Percentiles rank a stretch among this genome's conserved stretches.
These are phyloP conservation scores for Chrysoperla carnea DNA, from an alignment of 1,140 invertebrate species.

Conservation along the genomic window DNA sequence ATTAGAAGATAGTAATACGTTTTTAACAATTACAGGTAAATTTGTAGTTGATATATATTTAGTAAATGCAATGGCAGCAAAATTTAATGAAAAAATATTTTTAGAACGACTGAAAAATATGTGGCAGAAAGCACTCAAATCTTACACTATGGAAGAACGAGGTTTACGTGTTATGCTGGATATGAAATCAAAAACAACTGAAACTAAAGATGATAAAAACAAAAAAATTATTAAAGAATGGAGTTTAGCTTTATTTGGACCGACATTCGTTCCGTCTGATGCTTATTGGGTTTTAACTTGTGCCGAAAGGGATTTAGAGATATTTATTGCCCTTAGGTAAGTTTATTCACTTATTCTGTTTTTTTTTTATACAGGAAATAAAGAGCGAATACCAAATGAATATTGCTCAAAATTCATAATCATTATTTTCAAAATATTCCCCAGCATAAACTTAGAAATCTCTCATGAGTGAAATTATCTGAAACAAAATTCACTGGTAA, in stretches of 20 bases:
- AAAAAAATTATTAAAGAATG: conserved; percentile 11
- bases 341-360: neutral
- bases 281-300: conserved; percentile 16
- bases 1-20: conserved; percentile 18
- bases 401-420: no score
- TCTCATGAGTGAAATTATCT: no score
- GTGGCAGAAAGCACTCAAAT: conserved; percentile 16
- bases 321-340: conserved; percentile 17
- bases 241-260: conserved; percentile 16
- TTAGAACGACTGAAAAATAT: conserved; percentile 11
- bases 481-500: no score
- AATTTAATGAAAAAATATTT: no score
- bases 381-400: no score
- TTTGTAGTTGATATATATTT: no score
- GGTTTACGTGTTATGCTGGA: conserved; percentile 16
- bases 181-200: conserved; percentile 12
- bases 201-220: conserved; percentile 11
- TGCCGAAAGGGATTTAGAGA: conserved; percentile 17
- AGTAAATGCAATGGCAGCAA: no score
- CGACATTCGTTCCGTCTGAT: conserved; percentile 6
- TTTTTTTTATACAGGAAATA: no score
- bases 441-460: no score
- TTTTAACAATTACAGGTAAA: conserved; percentile 13
- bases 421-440: no score
- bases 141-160: conserved; percentile 18